Percentiles rank a stretch among this genome's conserved stretches.
These are phyloP conservation scores for Eupsilia transversa DNA, from an alignment of 2,888 invertebrate genomes.

Conservation along the genomic window DNA sequence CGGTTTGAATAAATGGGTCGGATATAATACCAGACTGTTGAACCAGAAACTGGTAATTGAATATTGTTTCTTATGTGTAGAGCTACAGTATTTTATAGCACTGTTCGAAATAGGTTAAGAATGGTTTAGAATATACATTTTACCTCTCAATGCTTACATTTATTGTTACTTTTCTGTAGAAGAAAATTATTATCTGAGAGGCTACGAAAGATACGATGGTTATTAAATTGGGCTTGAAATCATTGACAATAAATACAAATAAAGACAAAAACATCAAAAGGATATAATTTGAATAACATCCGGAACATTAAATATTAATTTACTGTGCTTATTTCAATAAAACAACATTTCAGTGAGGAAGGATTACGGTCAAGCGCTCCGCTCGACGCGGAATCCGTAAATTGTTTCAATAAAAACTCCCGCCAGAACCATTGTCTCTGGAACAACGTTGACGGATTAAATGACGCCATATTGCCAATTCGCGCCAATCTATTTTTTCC, in stretches of 20 bases:
- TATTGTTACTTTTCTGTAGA: background rate
- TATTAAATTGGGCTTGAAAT: constrained; percentile 12
- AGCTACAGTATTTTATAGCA: constrained; percentile 14
- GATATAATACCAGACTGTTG: constrained; percentile 57
- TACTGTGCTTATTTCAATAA: constrained; percentile 29
- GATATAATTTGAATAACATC: constrained; percentile 28
- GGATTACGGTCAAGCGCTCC: constrained; percentile 40
- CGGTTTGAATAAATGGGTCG: constrained; percentile 62
- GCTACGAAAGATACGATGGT: background rate
- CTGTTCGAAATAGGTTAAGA: constrained; percentile 28
- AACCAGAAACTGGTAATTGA: constrained; percentile 50
- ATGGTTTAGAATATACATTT: background rate
- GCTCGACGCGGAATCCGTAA: constrained; percentile 34
- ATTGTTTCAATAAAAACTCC: constrained; percentile 52
- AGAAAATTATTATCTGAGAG: background rate
- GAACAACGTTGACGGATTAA: constrained; percentile 52
- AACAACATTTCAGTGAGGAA: constrained; percentile 32
- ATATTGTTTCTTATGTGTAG: constrained; percentile 35
- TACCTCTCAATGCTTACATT: background rate
- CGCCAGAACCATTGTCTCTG: constrained; percentile 50
- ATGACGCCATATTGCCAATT: constrained; percentile 56
- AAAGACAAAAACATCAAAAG: constrained; percentile 34
- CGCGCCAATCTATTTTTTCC: constrained; percentile 26
- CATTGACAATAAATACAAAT: constrained; percentile 11
- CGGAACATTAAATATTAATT: constrained; percentile 26